Evolutionary conservation across 2,888 invertebrate genomes (phyloP), one percentile per base, ranked within the genome.

Genomic region (Meandrusa payeni): DNA sequence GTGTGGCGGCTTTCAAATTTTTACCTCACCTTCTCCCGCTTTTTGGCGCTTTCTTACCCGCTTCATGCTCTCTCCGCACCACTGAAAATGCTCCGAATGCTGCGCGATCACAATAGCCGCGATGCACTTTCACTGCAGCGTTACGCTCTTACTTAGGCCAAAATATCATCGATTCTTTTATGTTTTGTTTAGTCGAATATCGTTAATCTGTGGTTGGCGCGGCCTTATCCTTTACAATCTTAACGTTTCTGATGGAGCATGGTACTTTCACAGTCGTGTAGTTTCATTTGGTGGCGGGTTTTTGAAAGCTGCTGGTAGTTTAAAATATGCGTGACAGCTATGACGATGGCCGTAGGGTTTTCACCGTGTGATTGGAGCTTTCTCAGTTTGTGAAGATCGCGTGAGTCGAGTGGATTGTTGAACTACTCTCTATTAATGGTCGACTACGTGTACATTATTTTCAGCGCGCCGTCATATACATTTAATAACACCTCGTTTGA

Each of bases 1-100:
- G 86, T 86, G 76, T 82, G 71, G 85, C 86, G 87, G 38, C 86
- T 87, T 87, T 86, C 86, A 86, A 85, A 87, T 85, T 86, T 76
- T 78, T 79, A 79, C 80, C 77, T 68, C 74, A 76, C 80, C 75
- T 70, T 76, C 76, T 77, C 76, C 69, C 61, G 74, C 66, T 69
- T 64, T 69, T 64, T 64, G 70, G 76, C 81, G 78, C 85, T 87
- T 83, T 85, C 83, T 76, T 81, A 49, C 76, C 76, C 77, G 13
- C 23, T 23, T 22, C 36, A 13, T 81, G 82, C 81, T 77, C 77
- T 73, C 72, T 73, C 70, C 69, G 65, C 63, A 64, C 52, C 46
- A 69, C 85, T 83, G 86, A 85, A 87, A 83, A 77, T 82, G 72
- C 58, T 77, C 78, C 74, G 73, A 82, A 80, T 76, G 71, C 65